phyloP scores from a whole-genome alignment of 2,797 vertebrate genomes.

The Ataeniobius toweri region DNA sequence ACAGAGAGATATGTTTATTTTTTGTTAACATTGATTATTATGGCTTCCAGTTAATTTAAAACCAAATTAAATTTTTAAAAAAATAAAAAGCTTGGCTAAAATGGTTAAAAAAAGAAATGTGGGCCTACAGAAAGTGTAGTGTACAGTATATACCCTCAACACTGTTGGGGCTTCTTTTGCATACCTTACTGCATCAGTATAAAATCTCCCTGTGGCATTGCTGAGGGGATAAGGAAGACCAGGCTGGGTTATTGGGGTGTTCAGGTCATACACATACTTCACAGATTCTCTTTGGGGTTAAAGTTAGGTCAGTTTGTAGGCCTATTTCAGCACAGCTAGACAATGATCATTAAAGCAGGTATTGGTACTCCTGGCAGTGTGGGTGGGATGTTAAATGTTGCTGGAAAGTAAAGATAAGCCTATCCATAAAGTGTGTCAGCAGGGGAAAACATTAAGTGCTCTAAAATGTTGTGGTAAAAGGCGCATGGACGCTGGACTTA shows the following conservation, averaged over 20 bases:
- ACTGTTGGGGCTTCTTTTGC: background rate
- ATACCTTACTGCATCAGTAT: too few species aligned
- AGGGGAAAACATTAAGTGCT: too few species aligned
- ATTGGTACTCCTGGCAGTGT: background rate
- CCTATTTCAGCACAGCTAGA: too few species aligned
- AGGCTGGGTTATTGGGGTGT: background rate
- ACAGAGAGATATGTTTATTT: background rate
- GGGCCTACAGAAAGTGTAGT: background rate
- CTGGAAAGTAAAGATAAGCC: too few species aligned
- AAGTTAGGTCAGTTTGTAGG: too few species aligned
- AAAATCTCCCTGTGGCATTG: background rate
- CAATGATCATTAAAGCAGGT: too few species aligned
- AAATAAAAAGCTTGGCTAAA: background rate
- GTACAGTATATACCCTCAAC: background rate
- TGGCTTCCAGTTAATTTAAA: too few species aligned
- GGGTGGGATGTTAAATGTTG: too few species aligned
- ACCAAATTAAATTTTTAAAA: background rate
- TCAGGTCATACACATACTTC: background rate
- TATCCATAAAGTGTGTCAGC: too few species aligned
- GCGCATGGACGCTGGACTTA: too few species aligned
- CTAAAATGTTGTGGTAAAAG: too few species aligned
- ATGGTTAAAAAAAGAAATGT: background rate
- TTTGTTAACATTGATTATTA: too few species aligned
- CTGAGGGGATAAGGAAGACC: background rate
- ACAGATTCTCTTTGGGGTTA: background rate